Conservation (phyloP, 2,888 invertebrate genomes). For the Dasypogon diadema region DNA sequence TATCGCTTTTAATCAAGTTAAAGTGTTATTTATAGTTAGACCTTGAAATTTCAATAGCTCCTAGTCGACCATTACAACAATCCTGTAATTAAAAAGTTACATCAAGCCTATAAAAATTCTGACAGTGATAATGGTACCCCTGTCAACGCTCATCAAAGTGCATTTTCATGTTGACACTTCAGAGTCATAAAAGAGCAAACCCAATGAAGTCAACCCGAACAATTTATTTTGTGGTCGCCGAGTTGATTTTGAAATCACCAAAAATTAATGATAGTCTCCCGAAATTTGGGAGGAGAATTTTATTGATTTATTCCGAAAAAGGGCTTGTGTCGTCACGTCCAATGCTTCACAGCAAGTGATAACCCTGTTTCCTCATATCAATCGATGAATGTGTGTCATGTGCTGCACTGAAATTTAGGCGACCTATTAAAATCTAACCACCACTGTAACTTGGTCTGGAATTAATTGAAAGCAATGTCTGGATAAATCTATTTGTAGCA, state of each 20-base stretch:
- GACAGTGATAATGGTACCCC: neutral
- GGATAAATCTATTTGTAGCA: neutral
- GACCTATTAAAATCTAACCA: neutral
- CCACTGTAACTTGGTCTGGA: neutral
- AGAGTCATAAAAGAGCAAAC: conserved; percentile 13
- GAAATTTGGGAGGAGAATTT: neutral
- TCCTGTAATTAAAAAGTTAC: conserved; percentile 38
- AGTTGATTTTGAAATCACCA: conserved; percentile 20
- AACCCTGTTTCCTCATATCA: neutral
- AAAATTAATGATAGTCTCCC: conserved; percentile 2
- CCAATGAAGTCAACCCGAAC: conserved; percentile 21
- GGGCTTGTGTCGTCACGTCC: neutral
- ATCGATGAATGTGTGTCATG: neutral
- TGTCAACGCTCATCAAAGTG: conserved; percentile 15
- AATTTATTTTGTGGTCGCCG: conserved; percentile 1
- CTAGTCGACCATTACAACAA: neutral
- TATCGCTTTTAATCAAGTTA: neutral
- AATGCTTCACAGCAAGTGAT: neutral
- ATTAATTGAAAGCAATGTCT: conserved; percentile 19
- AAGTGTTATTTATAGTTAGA: conserved; percentile 25
- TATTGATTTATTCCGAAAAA: neutral
- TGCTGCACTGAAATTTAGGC: neutral
- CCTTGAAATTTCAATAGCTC: conserved; percentile 1
- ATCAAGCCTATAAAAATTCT: neutral
- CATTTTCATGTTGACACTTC: conserved; percentile 23